Evolutionary conservation across 1,140 invertebrate genomes (phyloP).

Genomic region (Platyura marginata): DNA sequence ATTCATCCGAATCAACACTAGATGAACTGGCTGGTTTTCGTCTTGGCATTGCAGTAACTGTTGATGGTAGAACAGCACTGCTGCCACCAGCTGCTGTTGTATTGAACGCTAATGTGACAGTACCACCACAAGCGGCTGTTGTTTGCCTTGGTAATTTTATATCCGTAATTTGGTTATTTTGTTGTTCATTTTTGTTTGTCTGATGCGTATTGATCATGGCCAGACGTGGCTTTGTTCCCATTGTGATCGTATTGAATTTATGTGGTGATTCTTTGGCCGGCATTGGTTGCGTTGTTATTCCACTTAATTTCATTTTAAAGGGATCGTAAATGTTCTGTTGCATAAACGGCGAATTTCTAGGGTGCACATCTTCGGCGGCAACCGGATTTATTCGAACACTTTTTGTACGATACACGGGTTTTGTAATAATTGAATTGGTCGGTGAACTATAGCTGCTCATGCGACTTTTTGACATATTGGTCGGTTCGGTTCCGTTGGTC

Average conservation of each 20-base stretch:
- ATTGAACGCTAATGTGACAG: slow-evolving; percentile 19
- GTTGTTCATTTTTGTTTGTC: too few species aligned
- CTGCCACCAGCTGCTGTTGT: slow-evolving; percentile 25
- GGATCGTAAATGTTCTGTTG: too few species aligned
- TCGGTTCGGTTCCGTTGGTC: too few species aligned
- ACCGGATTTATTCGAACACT: slow-evolving; percentile 3
- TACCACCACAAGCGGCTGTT: slow-evolving; percentile 22
- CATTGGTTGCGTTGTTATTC: too few species aligned
- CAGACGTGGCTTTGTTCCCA: slow-evolving; percentile 3
- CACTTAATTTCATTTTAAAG: too few species aligned
- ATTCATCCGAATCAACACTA: slow-evolving; percentile 26
- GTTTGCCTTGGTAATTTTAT: slow-evolving; percentile 25
- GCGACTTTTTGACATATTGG: too few species aligned
- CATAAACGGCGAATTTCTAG: neutral
- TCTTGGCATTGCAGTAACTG: too few species aligned
- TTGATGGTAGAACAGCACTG: too few species aligned
- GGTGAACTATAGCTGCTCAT: neutral
- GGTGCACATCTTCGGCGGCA: neutral
- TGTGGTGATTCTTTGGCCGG: too few species aligned
- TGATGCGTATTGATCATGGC: too few species aligned
- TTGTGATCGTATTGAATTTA: neutral
- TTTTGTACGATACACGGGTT: slow-evolving; percentile 1
- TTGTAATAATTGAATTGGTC: neutral
- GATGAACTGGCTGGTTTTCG: too few species aligned
- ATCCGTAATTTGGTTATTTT: too few species aligned